Evolutionary conservation across 2,888 invertebrate species (phyloP).

Genomic region (Torymus aiolomorphi): DNA sequence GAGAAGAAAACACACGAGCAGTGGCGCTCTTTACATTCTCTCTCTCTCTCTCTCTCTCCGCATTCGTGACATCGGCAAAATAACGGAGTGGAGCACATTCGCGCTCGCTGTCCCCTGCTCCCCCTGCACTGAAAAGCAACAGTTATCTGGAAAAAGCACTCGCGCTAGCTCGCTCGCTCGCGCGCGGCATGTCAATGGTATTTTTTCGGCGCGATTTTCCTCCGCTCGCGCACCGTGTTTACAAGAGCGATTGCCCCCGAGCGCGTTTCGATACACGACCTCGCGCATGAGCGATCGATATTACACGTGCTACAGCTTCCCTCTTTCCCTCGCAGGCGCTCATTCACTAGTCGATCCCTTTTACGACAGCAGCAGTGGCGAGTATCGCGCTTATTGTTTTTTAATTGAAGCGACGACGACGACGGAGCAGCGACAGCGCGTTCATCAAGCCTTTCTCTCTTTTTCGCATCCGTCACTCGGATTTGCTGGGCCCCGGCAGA

Average conservation of each 20-base stretch:
- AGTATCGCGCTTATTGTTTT: slow-evolving; percentile 64
- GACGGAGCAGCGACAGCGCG: slow-evolving; percentile 11
- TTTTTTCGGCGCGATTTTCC: slow-evolving; percentile 7
- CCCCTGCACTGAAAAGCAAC: slow-evolving; percentile 20
- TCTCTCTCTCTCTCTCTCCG: background rate
- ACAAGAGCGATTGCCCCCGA: slow-evolving; percentile 46
- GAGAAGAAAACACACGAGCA: slow-evolving; percentile 13
- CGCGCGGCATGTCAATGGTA: slow-evolving; percentile 36
- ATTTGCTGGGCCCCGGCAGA: background rate
- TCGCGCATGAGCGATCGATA: slow-evolving; percentile 8
- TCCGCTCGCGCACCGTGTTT: slow-evolving; percentile 10
- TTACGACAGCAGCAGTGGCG: background rate
- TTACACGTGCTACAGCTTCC: background rate
- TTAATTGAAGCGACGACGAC: slow-evolving; percentile 64
- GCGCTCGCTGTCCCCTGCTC: background rate
- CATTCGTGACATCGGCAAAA: background rate
- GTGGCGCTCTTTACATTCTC: background rate
- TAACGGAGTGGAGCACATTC: background rate
- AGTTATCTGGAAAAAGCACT: slow-evolving; percentile 44
- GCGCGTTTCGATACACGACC: slow-evolving; percentile 18
- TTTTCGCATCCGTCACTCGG: slow-evolving; percentile 20
- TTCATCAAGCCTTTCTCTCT: slow-evolving; percentile 20
- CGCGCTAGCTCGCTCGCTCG: background rate
- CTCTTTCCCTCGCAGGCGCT: background rate
- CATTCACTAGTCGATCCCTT: too few relatives aligned